phyloP scores from a whole-genome alignment of 2,797 vertebrate genomes.

The Geotria australis region DNA sequence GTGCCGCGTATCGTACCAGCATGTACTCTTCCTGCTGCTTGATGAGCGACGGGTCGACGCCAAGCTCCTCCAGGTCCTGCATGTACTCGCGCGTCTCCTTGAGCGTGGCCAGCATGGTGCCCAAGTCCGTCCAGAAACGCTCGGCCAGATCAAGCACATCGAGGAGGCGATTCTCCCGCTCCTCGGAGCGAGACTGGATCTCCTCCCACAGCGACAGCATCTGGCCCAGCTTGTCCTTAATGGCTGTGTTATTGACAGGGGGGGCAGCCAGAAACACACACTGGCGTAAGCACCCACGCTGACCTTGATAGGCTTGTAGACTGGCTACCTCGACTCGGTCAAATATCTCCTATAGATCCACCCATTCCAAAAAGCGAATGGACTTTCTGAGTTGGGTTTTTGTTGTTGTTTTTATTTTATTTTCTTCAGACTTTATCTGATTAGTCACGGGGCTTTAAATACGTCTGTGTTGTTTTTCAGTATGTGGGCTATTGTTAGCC shows the following conservation, averaged over 20 bases:
- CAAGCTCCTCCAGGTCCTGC: constrained; percentile 72
- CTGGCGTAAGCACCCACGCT: too few species aligned
- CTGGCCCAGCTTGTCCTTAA: constrained; percentile 33
- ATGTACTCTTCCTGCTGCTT: constrained; percentile 85
- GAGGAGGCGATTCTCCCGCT: constrained; percentile 61
- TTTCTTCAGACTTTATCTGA: too few species aligned
- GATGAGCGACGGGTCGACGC: constrained; percentile 92
- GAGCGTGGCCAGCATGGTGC: constrained; percentile 64
- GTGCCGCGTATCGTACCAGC: neutral
- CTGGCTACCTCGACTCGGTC: too few species aligned
- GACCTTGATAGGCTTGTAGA: too few species aligned
- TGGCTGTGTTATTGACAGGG: neutral
- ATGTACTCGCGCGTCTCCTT: constrained; percentile 80
- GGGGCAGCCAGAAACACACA: neutral
- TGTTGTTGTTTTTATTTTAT: too few species aligned
- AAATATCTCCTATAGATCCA: too few species aligned
- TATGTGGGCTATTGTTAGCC: too few species aligned
- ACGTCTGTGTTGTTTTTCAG: too few species aligned
- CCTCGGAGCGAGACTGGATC: constrained; percentile 69
- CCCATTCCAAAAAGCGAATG: too few species aligned
- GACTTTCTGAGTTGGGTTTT: too few species aligned
- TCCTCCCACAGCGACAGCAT: constrained; percentile 87
- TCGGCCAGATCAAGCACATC: constrained; percentile 75
- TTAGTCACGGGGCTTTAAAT: too few species aligned
- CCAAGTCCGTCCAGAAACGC: constrained; percentile 94